phyloP scores from a whole-genome alignment of 2,888 invertebrate genomes.

The Leptinotarsa peninsularis region DNA sequence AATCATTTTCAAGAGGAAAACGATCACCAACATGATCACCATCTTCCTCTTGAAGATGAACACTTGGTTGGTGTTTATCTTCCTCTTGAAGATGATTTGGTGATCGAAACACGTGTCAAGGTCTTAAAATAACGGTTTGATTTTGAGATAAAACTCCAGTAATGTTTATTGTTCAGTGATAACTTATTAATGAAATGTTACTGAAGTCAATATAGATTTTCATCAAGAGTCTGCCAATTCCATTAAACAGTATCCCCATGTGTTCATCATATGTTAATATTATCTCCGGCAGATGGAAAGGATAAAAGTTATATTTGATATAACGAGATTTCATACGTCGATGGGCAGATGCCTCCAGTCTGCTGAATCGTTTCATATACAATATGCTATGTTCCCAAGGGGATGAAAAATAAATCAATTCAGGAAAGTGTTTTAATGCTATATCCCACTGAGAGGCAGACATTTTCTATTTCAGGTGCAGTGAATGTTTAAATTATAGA shows the following conservation, averaged over 20 bases:
- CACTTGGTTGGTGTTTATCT: no score
- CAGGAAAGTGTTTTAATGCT: conserved; percentile 8
- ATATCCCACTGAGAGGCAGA: background rate
- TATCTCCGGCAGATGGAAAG: background rate
- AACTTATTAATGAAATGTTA: no score
- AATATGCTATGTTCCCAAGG: conserved; percentile 1
- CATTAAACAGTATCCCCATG: background rate
- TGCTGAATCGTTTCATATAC: conserved; percentile 1
- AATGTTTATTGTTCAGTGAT: no score
- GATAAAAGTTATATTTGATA: conserved; percentile 5
- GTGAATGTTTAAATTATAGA: background rate
- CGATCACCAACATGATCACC: no score
- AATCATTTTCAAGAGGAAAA: no score
- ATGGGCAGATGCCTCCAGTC: background rate
- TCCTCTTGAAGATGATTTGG: no score
- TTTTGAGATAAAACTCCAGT: no score
- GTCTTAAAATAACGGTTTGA: no score
- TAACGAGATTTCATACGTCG: conserved; percentile 5
- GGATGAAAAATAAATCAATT: conserved; percentile 14
- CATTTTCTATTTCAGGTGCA: background rate
- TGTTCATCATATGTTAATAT: conserved; percentile 4
- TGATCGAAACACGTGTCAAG: no score
- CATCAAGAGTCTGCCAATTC: no score
- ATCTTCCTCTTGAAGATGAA: no score
- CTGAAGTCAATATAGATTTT: no score